phyloP scores from a whole-genome alignment of 2,888 invertebrate genomes.

The Crossocerus cetratus region DNA sequence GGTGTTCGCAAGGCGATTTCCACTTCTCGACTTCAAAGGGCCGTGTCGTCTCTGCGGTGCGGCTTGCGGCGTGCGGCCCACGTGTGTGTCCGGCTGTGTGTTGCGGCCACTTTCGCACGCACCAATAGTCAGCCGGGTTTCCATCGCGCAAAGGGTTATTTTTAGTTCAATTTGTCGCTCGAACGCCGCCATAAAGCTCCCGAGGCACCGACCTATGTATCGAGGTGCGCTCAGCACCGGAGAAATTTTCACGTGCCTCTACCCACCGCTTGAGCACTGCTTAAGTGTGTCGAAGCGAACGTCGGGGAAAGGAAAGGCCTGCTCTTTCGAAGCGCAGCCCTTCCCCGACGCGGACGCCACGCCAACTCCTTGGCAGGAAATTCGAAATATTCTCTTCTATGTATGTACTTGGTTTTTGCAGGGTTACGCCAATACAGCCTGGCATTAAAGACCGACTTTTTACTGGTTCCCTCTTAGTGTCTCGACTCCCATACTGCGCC shows the following conservation, averaged over 20 bases:
- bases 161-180: constrained; percentile 75
- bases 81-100: constrained; percentile 3
- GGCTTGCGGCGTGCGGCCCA: not conserved
- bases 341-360: constrained; percentile 6
- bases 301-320: constrained; percentile 26
- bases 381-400: too few species aligned
- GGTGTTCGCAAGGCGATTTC: constrained; percentile 47
- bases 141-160: constrained; percentile 72
- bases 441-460: too few species aligned
- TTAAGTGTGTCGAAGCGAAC: constrained; percentile 48
- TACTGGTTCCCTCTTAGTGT: not conserved
- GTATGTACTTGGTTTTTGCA: too few species aligned
- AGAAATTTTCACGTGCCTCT: constrained; percentile 49
- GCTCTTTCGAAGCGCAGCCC: constrained; percentile 33
- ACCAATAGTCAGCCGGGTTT: constrained; percentile 66
- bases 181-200: constrained; percentile 70
- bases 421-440: too few species aligned
- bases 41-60: too few species aligned
- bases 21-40: constrained; percentile 54
- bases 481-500: not conserved
- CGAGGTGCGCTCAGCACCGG: constrained; percentile 16
- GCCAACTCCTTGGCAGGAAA: too few species aligned
- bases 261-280: constrained; percentile 48
- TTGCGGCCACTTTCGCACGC: constrained; percentile 64
- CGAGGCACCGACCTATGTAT: constrained; percentile 39